Evolutionary conservation across 2,888 invertebrate genomes (phyloP), one percentile per base, ranked within the genome.

Genomic region (Heterodera filipjevi): DNA sequence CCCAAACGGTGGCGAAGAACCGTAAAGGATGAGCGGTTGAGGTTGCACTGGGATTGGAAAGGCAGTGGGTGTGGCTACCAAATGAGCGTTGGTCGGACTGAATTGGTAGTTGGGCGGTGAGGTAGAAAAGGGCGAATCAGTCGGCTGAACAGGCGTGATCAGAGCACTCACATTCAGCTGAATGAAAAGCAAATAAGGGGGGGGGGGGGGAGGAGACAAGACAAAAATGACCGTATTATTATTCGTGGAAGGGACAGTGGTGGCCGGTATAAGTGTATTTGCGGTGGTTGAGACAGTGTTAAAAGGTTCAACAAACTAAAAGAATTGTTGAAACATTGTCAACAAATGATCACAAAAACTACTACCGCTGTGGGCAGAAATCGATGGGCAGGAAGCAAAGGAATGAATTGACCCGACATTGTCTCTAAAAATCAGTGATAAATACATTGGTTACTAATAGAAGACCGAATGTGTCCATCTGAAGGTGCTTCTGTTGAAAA

Each of bases 101-200:
- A 75, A n/a, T 30, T 75, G 75, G n/a, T 75, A 75, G 66, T 30
- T 64, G 19, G 75, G 75, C 30, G 75, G 75, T 30, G 75, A 75
- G 30, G 75, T 66, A 22, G 75, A 75, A 19, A 75, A 75, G 12
- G 35, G 32, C 8, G 68, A 68, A 10, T 14, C 19, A 14, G 68
- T 35, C 35, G 59, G 27, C 27, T 59, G 59, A 2, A 22, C 27
- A n/a, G 59, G 19, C 22, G 68, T 8, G 19, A 35, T 10, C 32
- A 68, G 33, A 68, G 33, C 27, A 22, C 68, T 59, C 27, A n/a
- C 59, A 59, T 59, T 27, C 59, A 59, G n/a, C 59, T 59, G 27
- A 59, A n/a, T n/a, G n/a, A 39, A 39, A 39, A 10, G 12, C 0
- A 39, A 39, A 39, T 39, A 44, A 44, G 8, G 8, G 8, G 8